Evolutionary conservation across 2,888 invertebrate species (phyloP).

Genomic region (Anodontia alba): DNA sequence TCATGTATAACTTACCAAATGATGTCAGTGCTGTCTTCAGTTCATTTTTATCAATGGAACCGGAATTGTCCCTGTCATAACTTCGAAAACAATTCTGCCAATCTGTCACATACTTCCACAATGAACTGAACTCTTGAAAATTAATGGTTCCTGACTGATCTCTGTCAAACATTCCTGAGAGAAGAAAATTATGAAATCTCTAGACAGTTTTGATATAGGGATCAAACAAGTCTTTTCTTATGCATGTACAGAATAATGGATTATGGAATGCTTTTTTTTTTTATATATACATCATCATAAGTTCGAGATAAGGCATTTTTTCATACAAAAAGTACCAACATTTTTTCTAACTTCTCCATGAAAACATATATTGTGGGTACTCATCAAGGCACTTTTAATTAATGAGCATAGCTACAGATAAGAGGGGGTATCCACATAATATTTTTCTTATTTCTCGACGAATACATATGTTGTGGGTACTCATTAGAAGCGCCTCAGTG

Average conservation of each 20-base stretch:
- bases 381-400: no score
- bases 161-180: constrained; percentile 94
- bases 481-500: no score
- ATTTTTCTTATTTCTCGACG: no score
- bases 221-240: neutral
- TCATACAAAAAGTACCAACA: no score
- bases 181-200: constrained; percentile 20
- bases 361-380: no score
- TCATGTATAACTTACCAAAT: constrained; percentile 91
- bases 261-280: no score
- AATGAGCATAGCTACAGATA: no score
- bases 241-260: neutral
- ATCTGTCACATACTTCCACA: constrained; percentile 99
- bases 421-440: no score
- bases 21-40: constrained; percentile 95
- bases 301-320: no score
- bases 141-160: constrained; percentile 95
- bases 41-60: constrained; percentile 96
- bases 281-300: no score
- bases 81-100: constrained; percentile 98
- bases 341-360: no score
- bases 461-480: no score
- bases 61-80: constrained; percentile 94
- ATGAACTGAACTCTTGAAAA: constrained; percentile 97
- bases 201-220: neutral